A percentile compares a stretch with the other conserved stretches of the same genome.
phyloP scores from a whole-genome alignment of 2,888 invertebrate genomes.

The Nemapogon koenigi region DNA sequence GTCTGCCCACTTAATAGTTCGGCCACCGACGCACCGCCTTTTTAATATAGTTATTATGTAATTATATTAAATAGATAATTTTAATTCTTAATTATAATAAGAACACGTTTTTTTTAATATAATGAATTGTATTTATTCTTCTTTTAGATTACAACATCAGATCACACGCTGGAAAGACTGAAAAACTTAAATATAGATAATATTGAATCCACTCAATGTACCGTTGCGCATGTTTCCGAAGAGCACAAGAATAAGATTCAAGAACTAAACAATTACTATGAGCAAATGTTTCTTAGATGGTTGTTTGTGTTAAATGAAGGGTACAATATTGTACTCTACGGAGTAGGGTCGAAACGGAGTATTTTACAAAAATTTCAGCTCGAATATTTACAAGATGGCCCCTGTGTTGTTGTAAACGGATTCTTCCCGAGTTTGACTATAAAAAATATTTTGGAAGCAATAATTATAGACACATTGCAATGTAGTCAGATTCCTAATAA shows the following conservation, averaged over 20 bases:
- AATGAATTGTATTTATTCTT: conserved; percentile 15
- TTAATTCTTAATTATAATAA: no score
- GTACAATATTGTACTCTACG: conserved; percentile 86
- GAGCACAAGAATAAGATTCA: conserved; percentile 67
- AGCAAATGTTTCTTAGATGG: conserved; percentile 74
- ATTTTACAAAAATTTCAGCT: conserved; percentile 79
- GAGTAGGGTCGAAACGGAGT: conserved; percentile 86
- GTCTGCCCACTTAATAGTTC: no score
- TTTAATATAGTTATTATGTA: no score
- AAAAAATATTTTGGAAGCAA: conserved; percentile 80
- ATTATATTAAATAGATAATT: no score
- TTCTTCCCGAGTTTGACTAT: conserved; percentile 90
- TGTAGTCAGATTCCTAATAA: conserved; percentile 65
- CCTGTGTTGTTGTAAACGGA: conserved; percentile 86
- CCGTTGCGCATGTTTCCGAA: conserved; percentile 58
- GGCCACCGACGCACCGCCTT: no score
- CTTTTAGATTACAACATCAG: conserved; percentile 71
- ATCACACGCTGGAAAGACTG: conserved; percentile 78
- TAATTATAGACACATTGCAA: conserved; percentile 73
- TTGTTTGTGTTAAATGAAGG: conserved; percentile 77
- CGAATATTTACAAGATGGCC: conserved; percentile 47
- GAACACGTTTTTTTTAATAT: neutral
- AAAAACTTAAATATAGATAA: conserved; percentile 66
- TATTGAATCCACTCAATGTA: conserved; percentile 61
- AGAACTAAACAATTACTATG: conserved; percentile 63